Conservation (phyloP, 2,113 vertebrate species). For the Caloenas nicobarica region DNA sequence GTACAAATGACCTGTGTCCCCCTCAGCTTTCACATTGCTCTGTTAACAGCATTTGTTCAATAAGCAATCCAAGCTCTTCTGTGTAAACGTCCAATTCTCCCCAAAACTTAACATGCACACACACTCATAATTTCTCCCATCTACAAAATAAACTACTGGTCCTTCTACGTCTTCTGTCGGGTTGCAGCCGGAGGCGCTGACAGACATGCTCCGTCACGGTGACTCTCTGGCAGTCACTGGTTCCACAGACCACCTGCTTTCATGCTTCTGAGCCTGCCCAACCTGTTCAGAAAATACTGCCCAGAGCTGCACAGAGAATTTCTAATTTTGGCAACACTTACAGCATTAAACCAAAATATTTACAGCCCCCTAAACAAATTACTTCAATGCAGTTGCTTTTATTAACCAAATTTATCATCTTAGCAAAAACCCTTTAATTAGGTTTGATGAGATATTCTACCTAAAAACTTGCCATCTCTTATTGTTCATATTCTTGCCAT, state of each 20-base stretch:
- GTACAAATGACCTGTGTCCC: background rate
- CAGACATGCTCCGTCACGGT: background rate
- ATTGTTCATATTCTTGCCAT: background rate
- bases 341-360: background rate
- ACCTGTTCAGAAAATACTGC: background rate
- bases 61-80: background rate
- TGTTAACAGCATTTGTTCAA: background rate
- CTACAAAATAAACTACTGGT: background rate
- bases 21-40: background rate
- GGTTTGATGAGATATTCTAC: background rate
- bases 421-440: background rate
- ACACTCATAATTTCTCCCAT: background rate
- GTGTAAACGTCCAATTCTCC: background rate
- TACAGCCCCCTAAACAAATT: background rate
- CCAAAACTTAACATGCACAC: background rate
- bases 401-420: background rate
- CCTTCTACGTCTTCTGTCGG: background rate
- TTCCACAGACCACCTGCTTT: background rate
- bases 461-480: background rate
- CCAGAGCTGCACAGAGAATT: background rate
- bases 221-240: background rate
- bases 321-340: background rate
- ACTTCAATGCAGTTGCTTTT: background rate
- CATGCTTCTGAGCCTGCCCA: background rate
- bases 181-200: background rate